Base-by-base conservation (phyloP, 2,797 vertebrate genomes). In the Muraenolepis orangiensis region DNA sequence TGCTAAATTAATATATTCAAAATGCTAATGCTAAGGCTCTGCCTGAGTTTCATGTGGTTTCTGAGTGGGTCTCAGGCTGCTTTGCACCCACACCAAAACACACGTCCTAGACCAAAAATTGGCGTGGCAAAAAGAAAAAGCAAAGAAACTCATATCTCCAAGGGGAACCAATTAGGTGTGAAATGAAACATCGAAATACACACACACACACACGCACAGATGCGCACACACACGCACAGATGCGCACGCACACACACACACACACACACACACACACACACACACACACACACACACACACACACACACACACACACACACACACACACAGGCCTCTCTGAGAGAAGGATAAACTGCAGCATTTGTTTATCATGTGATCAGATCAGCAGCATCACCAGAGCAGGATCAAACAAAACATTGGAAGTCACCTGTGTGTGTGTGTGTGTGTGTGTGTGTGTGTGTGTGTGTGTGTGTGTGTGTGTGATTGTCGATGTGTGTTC, bases 321-420 rank as follows among this genome's bases (percentile, higher is more conserved):
- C 31, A 42, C 40, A 42, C 40, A 46, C 42, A 46, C 42, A 16
- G 13, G 18, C 42, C 40, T 57, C 46, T n/a, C 46, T 6, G 36
- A 8, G 10, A 26, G 23, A 23, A 61, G n/a, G 57, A 26, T 8
- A 26, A 26, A 26, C 57, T 11, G 12, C 42, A 20, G n/a, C 11
- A 11, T 26, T 61, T 61, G 51, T 57, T n/a, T 6, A 57, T 57
- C 51, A 57, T 57, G 51, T 57, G 57, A 61, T 61, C 51, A 57
- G 51, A 61, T 61, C 11, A 61, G 26, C 57, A 61, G 71, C 75
- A n/a, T 36, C 42, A 18, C 36, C 31, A 86, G 42, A 40, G 72
- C 70, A 40, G 61, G 11, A 68, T 75, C 3, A 77, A 66, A 71
- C 67, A 74, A 78, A 76, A 74, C 32, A 0, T 0, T 71, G 38